Base-by-base conservation (phyloP, 2,888 invertebrate species). In the Caenorhabditis macrosperma region DNA sequence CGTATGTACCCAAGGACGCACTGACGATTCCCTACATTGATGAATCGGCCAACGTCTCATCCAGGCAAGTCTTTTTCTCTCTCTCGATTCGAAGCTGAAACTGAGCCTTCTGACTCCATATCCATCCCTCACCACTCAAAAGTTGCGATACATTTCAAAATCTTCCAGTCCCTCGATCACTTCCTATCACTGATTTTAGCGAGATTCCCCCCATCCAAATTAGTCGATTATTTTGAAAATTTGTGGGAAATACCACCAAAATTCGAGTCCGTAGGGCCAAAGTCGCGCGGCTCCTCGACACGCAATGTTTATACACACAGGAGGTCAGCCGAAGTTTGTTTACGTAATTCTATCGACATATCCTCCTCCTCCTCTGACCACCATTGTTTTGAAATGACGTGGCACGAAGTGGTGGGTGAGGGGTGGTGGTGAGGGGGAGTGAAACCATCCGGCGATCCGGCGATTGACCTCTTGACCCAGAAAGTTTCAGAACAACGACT, bases 21-120 rank as follows among this genome's bases (percentile, higher is more conserved):
- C 76, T 78, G 44, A 76, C 80, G 50, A 86, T 86, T 69, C 87
- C 86, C 67, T 87, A 83, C 82, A 87, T 87, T 74, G 87, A 87
- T 77, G 85, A 85, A 69, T 81, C 83, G 64, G 68, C 63, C 57
- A 63, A 78, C 78, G 78, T 78, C 78, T 78, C 78, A 54, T 78
- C 78, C 78, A 78, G 78, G 78, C 66, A 66, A 71, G 78, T 71
- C 26, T 50, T 61, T 54, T 44, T 46, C n/a, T n/a, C n/a, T n/a
- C n/a, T n/a, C n/a, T 55, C 26, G 12, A 28, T 59, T 35, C 52
- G 24, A 38, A 50, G 17, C 35, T 33, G 48, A 6, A 33, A 48
- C 15, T 63, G 15, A 41, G 2, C n/a, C n/a, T n/a, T n/a, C n/a
- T n/a, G n/a, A n/a, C n/a, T n/a, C n/a, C n/a, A n/a, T n/a, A n/a